phyloP scores from a whole-genome alignment of 1,140 invertebrate genomes.

The Prorops nasuta region DNA sequence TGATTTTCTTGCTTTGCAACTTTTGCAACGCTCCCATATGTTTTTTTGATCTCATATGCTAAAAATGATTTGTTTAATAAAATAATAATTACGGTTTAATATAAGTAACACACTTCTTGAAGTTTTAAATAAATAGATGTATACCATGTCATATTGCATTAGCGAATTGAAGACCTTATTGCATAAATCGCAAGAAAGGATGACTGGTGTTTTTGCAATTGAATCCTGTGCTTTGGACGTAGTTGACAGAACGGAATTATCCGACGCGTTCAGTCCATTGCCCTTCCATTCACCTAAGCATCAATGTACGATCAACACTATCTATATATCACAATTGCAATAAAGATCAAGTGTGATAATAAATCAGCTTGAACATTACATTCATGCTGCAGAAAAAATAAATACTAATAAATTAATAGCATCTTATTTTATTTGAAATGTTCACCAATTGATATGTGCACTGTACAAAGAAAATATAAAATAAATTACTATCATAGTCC shows the following conservation, averaged over 20 bases:
- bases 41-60: conserved; percentile 51
- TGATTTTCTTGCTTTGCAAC: conserved; percentile 35
- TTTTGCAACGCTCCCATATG: conserved; percentile 42
- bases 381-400: conserved; percentile 51
- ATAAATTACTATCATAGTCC: too few species aligned
- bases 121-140: conserved; percentile 9
- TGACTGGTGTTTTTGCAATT: conserved; percentile 25
- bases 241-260: conserved; percentile 15
- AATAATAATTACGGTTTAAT: conserved; percentile 9
- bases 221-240: conserved; percentile 14
- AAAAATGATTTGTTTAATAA: too few species aligned
- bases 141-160: conserved; percentile 49
- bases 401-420: conserved; percentile 23
- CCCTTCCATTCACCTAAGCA: conserved; percentile 52
- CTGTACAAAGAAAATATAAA: conserved; percentile 1
- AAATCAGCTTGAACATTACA: conserved; percentile 58
- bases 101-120: too few species aligned
- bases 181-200: conserved; percentile 42
- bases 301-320: conserved; percentile 58
- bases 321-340: conserved; percentile 55
- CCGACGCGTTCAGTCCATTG: conserved; percentile 23
- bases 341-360: conserved; percentile 51
- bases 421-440: not conserved
- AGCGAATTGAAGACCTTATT: conserved; percentile 54
- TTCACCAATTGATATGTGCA: too few species aligned